Conservation (phyloP, 2,113 vertebrate genomes). For the Numenius arquata region DNA sequence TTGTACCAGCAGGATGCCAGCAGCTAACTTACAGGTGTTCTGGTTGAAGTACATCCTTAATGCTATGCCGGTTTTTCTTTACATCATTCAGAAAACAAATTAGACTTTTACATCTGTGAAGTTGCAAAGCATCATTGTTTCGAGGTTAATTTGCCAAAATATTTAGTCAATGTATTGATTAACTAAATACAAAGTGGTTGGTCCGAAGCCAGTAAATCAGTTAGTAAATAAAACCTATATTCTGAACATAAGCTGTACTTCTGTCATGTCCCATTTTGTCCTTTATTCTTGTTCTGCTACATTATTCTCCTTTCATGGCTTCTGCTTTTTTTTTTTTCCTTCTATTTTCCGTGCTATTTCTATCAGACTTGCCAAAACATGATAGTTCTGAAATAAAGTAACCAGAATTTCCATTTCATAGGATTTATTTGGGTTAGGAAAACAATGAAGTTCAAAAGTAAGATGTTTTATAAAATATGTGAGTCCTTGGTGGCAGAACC, state of each 20-base stretch:
- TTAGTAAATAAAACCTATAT: not conserved
- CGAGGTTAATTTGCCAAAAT: not conserved
- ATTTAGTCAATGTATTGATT: not conserved
- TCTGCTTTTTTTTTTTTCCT: not conserved
- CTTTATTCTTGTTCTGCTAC: not conserved
- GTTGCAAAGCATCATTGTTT: not conserved
- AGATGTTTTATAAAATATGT: not conserved
- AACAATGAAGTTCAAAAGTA: not conserved
- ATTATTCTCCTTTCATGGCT: not conserved
- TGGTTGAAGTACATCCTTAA: not conserved
- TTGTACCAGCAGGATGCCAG: not conserved
- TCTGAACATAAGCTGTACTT: not conserved
- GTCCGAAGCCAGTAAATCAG: not conserved
- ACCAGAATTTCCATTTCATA: not conserved
- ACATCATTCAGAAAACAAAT: not conserved
- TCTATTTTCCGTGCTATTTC: not conserved
- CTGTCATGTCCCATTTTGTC: not conserved
- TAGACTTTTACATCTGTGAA: not conserved
- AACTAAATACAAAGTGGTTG: not conserved
- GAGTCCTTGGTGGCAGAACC: not conserved
- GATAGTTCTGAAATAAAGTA: not conserved
- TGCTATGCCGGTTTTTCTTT: not conserved
- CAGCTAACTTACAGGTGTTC: not conserved
- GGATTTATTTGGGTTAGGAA: not conserved
- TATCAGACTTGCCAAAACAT: not conserved